phyloP scores from a whole-genome alignment of 2,888 invertebrate genomes.

The Cyrtodaria siliqua region DNA sequence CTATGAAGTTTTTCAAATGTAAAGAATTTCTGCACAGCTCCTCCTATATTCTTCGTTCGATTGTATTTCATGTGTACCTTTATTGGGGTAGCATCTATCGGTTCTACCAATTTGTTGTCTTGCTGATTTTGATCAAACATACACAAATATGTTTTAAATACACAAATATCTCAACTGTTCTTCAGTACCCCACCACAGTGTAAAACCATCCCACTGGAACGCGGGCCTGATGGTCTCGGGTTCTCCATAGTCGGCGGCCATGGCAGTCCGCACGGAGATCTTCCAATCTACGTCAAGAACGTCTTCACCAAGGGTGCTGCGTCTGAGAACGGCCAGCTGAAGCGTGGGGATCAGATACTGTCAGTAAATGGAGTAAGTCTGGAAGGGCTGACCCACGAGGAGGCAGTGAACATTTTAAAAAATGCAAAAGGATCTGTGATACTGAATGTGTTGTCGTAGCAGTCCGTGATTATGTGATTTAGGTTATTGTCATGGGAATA shows the following conservation, averaged over 20 bases:
- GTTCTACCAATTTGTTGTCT: too few species aligned
- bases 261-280: conserved; percentile 87
- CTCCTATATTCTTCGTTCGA: too few species aligned
- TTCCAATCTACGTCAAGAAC: conserved; percentile 87
- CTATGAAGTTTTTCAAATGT: too few species aligned
- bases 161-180: conserved; percentile 4
- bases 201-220: conserved; percentile 86
- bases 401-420: conserved; percentile 95
- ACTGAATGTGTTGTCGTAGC: conserved; percentile 85
- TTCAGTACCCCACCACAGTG: conserved; percentile 75
- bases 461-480: conserved; percentile 8
- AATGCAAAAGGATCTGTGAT: conserved; percentile 87
- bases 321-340: conserved; percentile 92
- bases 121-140: background rate
- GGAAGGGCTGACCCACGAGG: conserved; percentile 89
- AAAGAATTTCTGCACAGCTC: too few species aligned
- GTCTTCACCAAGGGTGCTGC: conserved; percentile 93
- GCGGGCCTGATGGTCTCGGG: conserved; percentile 88
- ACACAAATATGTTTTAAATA: background rate
- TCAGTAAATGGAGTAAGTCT: conserved; percentile 95
- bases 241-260: conserved; percentile 88
- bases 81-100: too few species aligned
- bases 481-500: background rate
- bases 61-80: too few species aligned
- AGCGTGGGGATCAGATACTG: conserved; percentile 96